Evolutionary conservation across 1,140 invertebrate genomes (phyloP).

Genomic region (Daktulosphaira vitifoliae): DNA sequence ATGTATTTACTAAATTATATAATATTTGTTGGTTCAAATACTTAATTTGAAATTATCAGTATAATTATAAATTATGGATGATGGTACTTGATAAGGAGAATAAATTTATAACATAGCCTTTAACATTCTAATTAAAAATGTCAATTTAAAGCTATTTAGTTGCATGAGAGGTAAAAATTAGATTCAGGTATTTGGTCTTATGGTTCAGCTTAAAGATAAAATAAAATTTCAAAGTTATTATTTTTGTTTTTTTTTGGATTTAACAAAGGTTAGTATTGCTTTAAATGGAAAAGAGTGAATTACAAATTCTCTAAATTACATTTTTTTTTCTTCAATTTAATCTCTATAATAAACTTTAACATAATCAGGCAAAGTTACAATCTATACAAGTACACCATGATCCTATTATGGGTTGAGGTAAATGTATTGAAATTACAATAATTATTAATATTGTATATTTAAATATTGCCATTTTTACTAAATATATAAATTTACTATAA

Average conservation of each 20-base stretch:
- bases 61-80: no score
- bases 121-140: slow-evolving; percentile 5
- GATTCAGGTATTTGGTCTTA: slow-evolving; percentile 30
- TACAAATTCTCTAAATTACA: neutral
- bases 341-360: no score
- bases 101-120: slow-evolving; percentile 25
- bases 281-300: neutral
- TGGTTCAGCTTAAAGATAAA: slow-evolving; percentile 21
- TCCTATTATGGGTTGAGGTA: slow-evolving; percentile 6
- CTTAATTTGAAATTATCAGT: neutral
- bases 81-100: neutral
- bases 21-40: slow-evolving; percentile 6
- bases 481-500: no score
- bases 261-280: slow-evolving; percentile 30
- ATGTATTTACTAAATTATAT: neutral
- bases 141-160: slow-evolving; percentile 19
- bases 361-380: neutral
- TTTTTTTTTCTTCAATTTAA: no score
- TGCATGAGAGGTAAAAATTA: slow-evolving; percentile 30
- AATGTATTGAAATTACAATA: slow-evolving; percentile 1
- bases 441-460: no score
- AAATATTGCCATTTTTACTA: no score
- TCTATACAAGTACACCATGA: neutral
- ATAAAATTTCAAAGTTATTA: slow-evolving; percentile 13
- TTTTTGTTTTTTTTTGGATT: slow-evolving; percentile 21